Evolutionary conservation across 2,888 invertebrate genomes (phyloP).

Genomic region (Phalangium opilio): DNA sequence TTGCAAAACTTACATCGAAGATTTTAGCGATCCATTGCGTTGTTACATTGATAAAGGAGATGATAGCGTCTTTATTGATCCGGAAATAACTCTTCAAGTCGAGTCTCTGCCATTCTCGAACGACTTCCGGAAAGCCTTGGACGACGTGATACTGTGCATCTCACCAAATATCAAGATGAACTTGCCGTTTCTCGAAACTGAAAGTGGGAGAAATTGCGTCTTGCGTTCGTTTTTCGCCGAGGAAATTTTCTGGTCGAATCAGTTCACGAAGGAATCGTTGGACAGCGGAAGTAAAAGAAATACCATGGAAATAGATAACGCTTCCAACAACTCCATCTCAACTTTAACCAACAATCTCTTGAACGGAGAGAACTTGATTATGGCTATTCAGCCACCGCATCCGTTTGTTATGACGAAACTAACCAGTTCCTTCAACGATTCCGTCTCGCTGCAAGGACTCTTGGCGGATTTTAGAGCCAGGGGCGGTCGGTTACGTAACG

Average conservation of each 20-base stretch:
- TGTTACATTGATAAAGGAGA: constrained; percentile 37
- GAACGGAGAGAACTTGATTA: constrained; percentile 14
- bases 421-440: constrained; percentile 43
- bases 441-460: constrained; percentile 48
- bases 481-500: constrained; percentile 45
- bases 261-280: constrained; percentile 21
- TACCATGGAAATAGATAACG: constrained; percentile 12
- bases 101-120: constrained; percentile 36
- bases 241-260: constrained; percentile 50
- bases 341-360: constrained; percentile 3
- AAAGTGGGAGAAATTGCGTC: constrained; percentile 56
- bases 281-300: constrained; percentile 1
- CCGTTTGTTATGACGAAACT: constrained; percentile 57
- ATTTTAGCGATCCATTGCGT: constrained; percentile 68
- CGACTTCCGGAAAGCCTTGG: constrained; percentile 55
- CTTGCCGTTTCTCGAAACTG: constrained; percentile 75
- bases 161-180: constrained; percentile 74
- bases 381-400: constrained; percentile 37
- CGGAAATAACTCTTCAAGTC: constrained; percentile 16
- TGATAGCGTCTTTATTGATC: constrained; percentile 15
- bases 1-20: constrained; percentile 42
- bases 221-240: constrained; percentile 54
- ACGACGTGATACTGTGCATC: constrained; percentile 56
- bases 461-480: constrained; percentile 74
- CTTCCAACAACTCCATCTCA: constrained; percentile 1